Evolutionary conservation across 2,797 vertebrate species (phyloP), one percentile per base, ranked within the genome.

Genomic region (Dipus sagitta): DNA sequence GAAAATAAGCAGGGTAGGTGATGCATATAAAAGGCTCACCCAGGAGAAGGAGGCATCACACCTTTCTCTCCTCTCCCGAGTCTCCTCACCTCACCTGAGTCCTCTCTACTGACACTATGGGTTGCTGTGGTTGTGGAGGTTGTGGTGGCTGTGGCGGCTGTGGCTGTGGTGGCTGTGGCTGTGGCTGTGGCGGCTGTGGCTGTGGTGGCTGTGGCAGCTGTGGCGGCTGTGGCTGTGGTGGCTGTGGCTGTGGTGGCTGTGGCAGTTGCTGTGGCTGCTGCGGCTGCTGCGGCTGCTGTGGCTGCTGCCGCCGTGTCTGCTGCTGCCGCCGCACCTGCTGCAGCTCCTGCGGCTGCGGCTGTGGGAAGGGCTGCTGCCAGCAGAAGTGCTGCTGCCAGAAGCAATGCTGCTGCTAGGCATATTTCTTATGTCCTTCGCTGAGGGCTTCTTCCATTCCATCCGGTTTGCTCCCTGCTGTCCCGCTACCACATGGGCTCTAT

Each of bases 351-450:
- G 68, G 91, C 75, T 80, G 88, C 10, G 75, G 81, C 13, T 78
- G 87, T 65, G 71, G 87, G 88, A 88, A 92, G 74, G 32, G 93
- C 52, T 94, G 93, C 38, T 89, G 88, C 2, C 92, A 89, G 86
- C 70, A 90, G 84, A 80, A 90, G 47, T 75, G 92, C 3, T 6
- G 93, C 80, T 89, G 91, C 5, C 13, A 95, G 83, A 91, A 70
- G 93, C 70, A 80, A 12, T 87, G 94, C 30, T 93, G 91, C 83
- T 82, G 91, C 58, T 95, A 89, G 70, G 32, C 0, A 0, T 4
- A 38, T 38, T 38, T 38, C 38, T 38, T 38, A 6, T 38, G 38
- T 38, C 38, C 38, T 24, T 3, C 14, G 28, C 17, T 30, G 3
- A 90, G 60, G 20, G 10, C n/a, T 8, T 60, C 58, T 38, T 54